Evolutionary conservation across 2,797 vertebrate genomes (phyloP), one percentile per base, ranked within the genome.

Genomic region (Microctenopoma stevenorrisi): DNA sequence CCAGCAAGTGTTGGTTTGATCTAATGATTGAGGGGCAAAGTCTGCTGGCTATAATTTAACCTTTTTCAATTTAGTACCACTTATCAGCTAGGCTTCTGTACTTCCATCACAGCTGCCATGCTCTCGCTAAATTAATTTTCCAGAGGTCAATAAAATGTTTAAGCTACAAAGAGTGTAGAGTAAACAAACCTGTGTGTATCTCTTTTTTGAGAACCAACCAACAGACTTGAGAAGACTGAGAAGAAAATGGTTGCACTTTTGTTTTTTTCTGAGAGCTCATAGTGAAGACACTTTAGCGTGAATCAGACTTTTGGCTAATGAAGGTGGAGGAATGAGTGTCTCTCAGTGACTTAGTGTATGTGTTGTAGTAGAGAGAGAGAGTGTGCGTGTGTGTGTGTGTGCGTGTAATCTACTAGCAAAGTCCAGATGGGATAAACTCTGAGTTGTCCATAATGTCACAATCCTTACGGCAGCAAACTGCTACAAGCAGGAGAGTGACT

Each of bases 31-130:
- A 76, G 64, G 64, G 26, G 62, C 10, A 30, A 78, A 74, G 49
- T 71, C 55, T 55, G 61, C 40, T 57, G 59, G 54, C 68, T 75
- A 26, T 60, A 43, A 88, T 84, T 80, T 74, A 50, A 76, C 90
- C 76, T 85, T 77, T 67, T 46, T 56, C 73, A 60, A 65, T 71
- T 85, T 61, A 72, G 50, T 33, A n/a, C 14, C 64, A 72, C 68
- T 72, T 72, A 71, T 73, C 62, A 62, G 64, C 3, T 11, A 48
- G 47, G 62, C 60, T 76, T 79, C 59, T 77, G 44, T 65, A 56
- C 71, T 64, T 43, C 60, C 62, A 60, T 28, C 38, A 16, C 55
- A 47, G 70, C 71, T 53, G 43, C 57, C 50, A 28, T 38, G 51
- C 55, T 67, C 49, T 53, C 43, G 56, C 44, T 78, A 81, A 70